phyloP scores from a whole-genome alignment of 2,888 invertebrate genomes.

The Apamea crenata region DNA sequence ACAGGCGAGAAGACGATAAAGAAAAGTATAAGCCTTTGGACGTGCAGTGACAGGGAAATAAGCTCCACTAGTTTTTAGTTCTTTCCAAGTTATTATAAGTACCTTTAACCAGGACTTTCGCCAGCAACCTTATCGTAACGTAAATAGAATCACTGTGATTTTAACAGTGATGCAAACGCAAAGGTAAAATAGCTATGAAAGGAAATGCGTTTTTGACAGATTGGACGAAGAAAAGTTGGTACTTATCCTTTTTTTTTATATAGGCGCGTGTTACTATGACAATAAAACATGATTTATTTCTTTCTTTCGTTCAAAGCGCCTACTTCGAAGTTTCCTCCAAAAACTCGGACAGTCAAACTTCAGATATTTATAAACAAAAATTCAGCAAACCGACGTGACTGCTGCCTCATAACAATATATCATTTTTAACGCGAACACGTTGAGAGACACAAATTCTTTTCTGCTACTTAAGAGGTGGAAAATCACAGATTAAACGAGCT shows the following conservation, averaged over 20 bases:
- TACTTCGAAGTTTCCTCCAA: neutral
- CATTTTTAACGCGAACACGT: conserved; percentile 58
- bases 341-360: conserved; percentile 31
- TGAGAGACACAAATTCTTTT: conserved; percentile 59
- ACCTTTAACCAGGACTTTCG: neutral
- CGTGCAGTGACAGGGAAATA: neutral
- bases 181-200: neutral
- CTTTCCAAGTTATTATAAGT: neutral
- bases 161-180: neutral
- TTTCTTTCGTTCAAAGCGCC: neutral
- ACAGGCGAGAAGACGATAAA: neutral
- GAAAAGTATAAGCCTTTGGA: neutral
- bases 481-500: conserved; percentile 49
- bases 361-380: conserved; percentile 38
- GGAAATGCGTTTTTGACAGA: neutral
- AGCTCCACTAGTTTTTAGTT: neutral
- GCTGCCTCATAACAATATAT: conserved; percentile 52
- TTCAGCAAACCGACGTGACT: conserved; percentile 55
- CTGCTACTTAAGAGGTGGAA: conserved; percentile 55
- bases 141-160: neutral
- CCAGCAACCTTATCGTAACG: neutral
- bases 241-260: neutral
- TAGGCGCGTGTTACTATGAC: neutral
- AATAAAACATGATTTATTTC: neutral
- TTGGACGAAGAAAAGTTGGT: neutral